These are phyloP conservation scores for Zoanthus sociatus DNA, from an alignment of 92 coral and sea anemone species.

Conservation along the genomic window DNA sequence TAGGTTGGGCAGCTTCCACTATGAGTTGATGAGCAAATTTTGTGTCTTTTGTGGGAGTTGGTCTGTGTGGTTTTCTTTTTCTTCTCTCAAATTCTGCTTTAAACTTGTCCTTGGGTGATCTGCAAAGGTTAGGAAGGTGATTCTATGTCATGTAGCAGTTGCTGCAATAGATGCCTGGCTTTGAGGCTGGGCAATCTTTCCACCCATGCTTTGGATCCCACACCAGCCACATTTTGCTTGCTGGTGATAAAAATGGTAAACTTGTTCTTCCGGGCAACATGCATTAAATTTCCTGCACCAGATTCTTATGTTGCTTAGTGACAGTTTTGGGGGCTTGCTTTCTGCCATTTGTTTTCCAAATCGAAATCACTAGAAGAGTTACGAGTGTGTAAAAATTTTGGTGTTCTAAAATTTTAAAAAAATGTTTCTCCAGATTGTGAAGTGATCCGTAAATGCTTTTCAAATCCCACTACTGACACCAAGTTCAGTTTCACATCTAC, in stretches of 20 bases:
- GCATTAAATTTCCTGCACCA: conserved; percentile 36
- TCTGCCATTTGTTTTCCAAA: conserved; percentile 24
- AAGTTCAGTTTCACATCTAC: not conserved
- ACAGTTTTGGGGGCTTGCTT: conserved; percentile 48
- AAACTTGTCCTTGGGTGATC: conserved; percentile 57
- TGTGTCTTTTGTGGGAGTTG: conserved; percentile 23
- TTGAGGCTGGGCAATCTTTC: conserved; percentile 49
- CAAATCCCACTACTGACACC: not conserved
- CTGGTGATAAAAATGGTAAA: conserved; percentile 2
- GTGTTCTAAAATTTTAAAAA: not conserved
- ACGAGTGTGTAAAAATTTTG: conserved; percentile 5
- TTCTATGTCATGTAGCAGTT: conserved; percentile 49
- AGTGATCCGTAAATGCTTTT: not conserved
- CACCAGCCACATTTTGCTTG: conserved; percentile 46
- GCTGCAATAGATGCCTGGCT: conserved; percentile 46
- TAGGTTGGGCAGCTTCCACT: not conserved
- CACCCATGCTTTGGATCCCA: conserved; percentile 42
- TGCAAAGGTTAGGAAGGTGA: conserved; percentile 37
- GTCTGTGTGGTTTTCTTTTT: conserved; percentile 24
- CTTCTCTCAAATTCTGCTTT: conserved; percentile 37
- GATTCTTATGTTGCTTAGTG: conserved; percentile 26
- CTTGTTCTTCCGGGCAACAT: conserved; percentile 40
- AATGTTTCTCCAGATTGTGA: not conserved
- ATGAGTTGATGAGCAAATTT: conserved; percentile 29
- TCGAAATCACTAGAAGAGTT: conserved; percentile 3